phyloP scores from a whole-genome alignment of 2,888 invertebrate species.

The Stenodera caucasica region DNA sequence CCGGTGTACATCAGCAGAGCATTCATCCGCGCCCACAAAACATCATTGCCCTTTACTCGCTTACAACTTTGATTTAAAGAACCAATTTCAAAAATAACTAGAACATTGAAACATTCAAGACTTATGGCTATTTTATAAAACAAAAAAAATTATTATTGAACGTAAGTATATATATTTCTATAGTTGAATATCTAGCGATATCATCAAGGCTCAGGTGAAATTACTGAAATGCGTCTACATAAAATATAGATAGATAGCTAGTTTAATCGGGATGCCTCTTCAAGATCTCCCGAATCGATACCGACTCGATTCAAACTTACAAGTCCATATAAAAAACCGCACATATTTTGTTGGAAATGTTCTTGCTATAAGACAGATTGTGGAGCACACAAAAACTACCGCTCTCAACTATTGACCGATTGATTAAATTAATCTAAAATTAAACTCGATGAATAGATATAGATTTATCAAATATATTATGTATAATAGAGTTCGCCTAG shows the following conservation, averaged over 20 bases:
- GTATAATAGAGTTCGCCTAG: neutral
- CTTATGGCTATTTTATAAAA: too few species aligned
- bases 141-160: too few species aligned
- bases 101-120: neutral
- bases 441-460: neutral
- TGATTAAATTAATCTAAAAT: neutral
- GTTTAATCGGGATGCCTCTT: slow-evolving; percentile 17
- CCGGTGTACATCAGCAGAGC: slow-evolving; percentile 46
- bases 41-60: slow-evolving; percentile 25
- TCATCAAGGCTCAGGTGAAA: neutral
- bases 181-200: neutral
- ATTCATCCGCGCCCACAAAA: slow-evolving; percentile 29
- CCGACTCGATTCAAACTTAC: slow-evolving; percentile 20
- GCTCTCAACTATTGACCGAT: neutral
- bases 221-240: slow-evolving; percentile 13
- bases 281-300: slow-evolving; percentile 22
- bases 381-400: neutral
- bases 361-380: slow-evolving; percentile 17
- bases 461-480: too few species aligned
- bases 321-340: slow-evolving; percentile 19
- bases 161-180: neutral
- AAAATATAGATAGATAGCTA: slow-evolving; percentile 15
- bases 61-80: slow-evolving; percentile 27
- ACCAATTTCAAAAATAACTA: slow-evolving; percentile 27
- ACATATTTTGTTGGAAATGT: slow-evolving; percentile 16